Evolutionary conservation across 2,113 vertebrate genomes (phyloP).

Genomic region (Solea solea): DNA sequence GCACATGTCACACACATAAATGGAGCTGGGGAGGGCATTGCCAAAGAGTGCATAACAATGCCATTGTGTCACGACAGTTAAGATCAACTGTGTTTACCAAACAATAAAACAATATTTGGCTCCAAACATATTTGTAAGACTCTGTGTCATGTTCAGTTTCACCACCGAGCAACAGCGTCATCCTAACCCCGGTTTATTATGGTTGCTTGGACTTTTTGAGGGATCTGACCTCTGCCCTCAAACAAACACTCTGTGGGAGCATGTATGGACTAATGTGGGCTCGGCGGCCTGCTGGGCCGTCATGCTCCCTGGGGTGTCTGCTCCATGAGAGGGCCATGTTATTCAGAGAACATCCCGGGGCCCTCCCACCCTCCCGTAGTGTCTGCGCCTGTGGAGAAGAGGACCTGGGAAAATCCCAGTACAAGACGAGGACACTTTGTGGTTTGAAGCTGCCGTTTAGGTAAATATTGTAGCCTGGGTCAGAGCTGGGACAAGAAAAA

Average conservation of each 20-base stretch:
- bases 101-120: no score
- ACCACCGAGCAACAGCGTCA: neutral
- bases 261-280: slow-evolving; percentile 49
- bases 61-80: slow-evolving; percentile 3
- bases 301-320: slow-evolving; percentile 65
- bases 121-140: neutral
- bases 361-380: slow-evolving; percentile 54
- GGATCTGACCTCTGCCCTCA: slow-evolving; percentile 57
- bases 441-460: slow-evolving; percentile 48
- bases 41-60: neutral
- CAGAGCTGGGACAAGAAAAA: slow-evolving; percentile 33
- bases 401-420: slow-evolving; percentile 54
- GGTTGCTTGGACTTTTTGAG: slow-evolving; percentile 39
- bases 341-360: slow-evolving; percentile 46
- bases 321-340: slow-evolving; percentile 54
- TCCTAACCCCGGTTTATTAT: slow-evolving; percentile 57
- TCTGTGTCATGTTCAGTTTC: neutral
- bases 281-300: slow-evolving; percentile 47
- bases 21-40: neutral
- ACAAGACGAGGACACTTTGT: slow-evolving; percentile 40
- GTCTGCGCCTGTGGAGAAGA: slow-evolving; percentile 21
- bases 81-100: no score
- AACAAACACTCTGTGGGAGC: slow-evolving; percentile 64
- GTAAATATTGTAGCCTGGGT: slow-evolving; percentile 44
- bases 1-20: neutral